phyloP scores from a whole-genome alignment of 2,797 vertebrate species.

The Passerculus sandwichensis region DNA sequence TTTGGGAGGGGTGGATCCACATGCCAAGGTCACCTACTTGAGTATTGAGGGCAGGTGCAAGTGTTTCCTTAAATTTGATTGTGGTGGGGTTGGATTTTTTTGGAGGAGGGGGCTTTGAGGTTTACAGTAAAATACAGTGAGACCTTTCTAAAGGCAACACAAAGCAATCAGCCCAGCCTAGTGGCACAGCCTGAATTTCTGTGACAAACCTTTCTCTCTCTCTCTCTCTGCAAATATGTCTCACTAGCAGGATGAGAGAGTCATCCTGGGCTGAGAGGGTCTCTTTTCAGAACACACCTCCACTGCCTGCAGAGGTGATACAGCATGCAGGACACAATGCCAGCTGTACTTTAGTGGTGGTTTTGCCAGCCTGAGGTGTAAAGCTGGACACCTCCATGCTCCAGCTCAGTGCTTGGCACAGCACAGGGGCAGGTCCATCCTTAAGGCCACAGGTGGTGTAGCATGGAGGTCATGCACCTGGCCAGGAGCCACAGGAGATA shows the following conservation, averaged over 20 bases:
- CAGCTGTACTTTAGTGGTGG: not conserved
- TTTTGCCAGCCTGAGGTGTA: not conserved
- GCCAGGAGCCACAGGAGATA: not conserved
- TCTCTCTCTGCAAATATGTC: not conserved
- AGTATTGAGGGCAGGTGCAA: rapidly evolving
- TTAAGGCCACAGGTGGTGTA: not conserved
- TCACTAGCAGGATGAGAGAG: not conserved
- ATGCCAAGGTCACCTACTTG: not conserved
- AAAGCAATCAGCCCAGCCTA: not conserved
- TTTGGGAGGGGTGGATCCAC: not conserved
- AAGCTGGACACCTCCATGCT: not conserved
- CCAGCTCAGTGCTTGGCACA: not conserved
- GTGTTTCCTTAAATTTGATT: not conserved
- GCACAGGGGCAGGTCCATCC: not conserved
- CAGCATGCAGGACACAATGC: not conserved
- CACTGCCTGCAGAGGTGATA: not conserved
- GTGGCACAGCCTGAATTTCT: not conserved
- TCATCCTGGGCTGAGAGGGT: not conserved
- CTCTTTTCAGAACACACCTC: not conserved
- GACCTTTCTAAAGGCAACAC: not conserved
- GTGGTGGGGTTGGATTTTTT: not conserved
- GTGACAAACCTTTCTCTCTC: not conserved
- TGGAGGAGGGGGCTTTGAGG: rapidly evolving
- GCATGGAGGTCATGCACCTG: not conserved
- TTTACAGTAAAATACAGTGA: not conserved